Base-by-base conservation (phyloP, 2,888 invertebrate genomes). In the Omphaloscelis lunosa region DNA sequence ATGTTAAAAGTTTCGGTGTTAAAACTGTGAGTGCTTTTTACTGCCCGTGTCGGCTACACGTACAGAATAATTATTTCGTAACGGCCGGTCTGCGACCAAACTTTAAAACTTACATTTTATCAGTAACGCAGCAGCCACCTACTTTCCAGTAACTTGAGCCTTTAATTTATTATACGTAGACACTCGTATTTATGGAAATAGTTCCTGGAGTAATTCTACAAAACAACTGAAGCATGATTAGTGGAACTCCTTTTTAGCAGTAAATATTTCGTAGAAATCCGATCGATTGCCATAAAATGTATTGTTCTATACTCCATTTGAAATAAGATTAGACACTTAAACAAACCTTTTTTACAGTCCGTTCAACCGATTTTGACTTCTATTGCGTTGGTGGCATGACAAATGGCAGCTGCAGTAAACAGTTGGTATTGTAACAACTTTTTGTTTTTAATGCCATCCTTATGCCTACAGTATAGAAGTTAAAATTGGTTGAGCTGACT, bases 1-100 rank as follows among this genome's bases (percentile, higher is more conserved):
- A 88, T 90, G 86, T 84, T 90, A 83, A 90, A 93, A 93, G 90
- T 93, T 94, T 91, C 68, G 82, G 89, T 88, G 91, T 89, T 91
- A 90, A 91, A 91, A 92, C 91, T 86, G 86, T 82, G 82, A 89
- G 87, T 89, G 88, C 89, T 88, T 88, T 88, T 89, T 86, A 84
- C 81, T 84, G 86, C 73, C 80, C 65, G 72, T 80, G 74, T 80
- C 77, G 73, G 74, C 34, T 73, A 80, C 75, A 80, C 39, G 82
- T 79, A 72, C 80, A 29, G 78, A 81, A 78, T 88, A 80, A 83
- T 86, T 82, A 82, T 77, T 85, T 77, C 61, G 77, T 72, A 80
- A 77, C 58, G 68, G 69, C 68, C 56, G 41, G 65, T 27, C 69
- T 76, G 75, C 69, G 53, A 9, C 56, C 65, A 56, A 69, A 69